Evolutionary conservation across 2,888 invertebrate species (phyloP), one percentile per base, ranked within the genome.

Genomic region (Rhagonycha fulva): DNA sequence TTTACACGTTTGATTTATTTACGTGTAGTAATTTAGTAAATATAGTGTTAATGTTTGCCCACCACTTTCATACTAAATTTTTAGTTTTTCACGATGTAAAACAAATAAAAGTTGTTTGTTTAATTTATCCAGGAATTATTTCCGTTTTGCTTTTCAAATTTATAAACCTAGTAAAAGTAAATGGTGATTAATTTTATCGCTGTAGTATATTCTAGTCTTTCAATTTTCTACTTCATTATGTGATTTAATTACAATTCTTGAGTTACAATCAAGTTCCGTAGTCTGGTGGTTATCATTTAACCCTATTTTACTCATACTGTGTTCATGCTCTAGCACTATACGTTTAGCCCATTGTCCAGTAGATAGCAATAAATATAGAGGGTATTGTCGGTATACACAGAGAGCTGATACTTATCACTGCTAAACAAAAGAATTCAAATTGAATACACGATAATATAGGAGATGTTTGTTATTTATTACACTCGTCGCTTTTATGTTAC

Each of bases 351-450:
- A 83, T 84, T 84, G 83, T 84, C 83, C 83, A 78, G 75, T 76
- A 72, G 81, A 81, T 81, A 78, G 79, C 83, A 83, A 84, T 85
- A 84, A 85, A 85, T 85, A 83, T 81, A 79, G 71, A 24, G 70
- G 78, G 80, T 80, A 83, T 83, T 83, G 83, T 83, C 83, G 82
- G 84, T 80, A 81, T 78, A 81, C 80, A 80, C 78, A 81, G 80
- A 82, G 81, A 83, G 80, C 82, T 83, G 85, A 85, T 85, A 84
- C 83, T 84, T 84, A 84, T 85, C 85, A 82, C 81, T 81, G 81
- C 79, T 81, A 82, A 84, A 84, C 84, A 84, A 85, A 85, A 85
- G 85, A 84, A 84, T 83, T 84, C 82, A 83, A 84, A 84, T 84
- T 84, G 84, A 84, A 85, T 85, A 83, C 82, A 77, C 78, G 80